A percentile compares a stretch with the other conserved stretches of the same genome.
phyloP scores from a whole-genome alignment of 2,113 vertebrate genomes.

The Chaetops frenatus region DNA sequence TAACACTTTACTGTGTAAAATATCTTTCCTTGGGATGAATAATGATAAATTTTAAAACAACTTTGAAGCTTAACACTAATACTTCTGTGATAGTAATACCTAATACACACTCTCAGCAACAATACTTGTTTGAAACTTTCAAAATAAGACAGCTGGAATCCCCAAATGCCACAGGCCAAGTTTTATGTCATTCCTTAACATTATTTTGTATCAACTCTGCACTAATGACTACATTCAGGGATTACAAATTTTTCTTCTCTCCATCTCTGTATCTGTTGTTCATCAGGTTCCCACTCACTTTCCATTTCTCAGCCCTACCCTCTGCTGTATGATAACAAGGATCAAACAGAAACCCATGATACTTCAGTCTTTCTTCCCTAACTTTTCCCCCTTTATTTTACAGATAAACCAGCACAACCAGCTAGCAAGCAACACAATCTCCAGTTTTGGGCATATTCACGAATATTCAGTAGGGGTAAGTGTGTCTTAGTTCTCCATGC shows the following conservation, averaged over 20 bases:
- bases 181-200: neutral
- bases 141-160: neutral
- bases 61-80: neutral
- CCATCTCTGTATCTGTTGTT: rapidly evolving
- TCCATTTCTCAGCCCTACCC: neutral
- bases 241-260: neutral
- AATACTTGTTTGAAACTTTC: neutral
- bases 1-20: neutral
- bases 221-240: neutral
- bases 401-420: neutral
- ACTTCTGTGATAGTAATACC: neutral
- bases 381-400: neutral
- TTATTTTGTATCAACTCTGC: neutral
- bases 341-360: neutral
- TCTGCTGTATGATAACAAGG: neutral
- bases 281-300: neutral
- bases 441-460: neutral
- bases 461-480: neutral
- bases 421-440: neutral
- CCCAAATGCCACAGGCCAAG: neutral
- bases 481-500: neutral
- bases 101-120: neutral
- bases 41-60: neutral
- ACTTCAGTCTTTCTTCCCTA: neutral
- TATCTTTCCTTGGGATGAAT: neutral